These are phyloP conservation scores for Fringilla coelebs DNA, from an alignment of 2,797 vertebrate genomes.

Conservation along the genomic window DNA sequence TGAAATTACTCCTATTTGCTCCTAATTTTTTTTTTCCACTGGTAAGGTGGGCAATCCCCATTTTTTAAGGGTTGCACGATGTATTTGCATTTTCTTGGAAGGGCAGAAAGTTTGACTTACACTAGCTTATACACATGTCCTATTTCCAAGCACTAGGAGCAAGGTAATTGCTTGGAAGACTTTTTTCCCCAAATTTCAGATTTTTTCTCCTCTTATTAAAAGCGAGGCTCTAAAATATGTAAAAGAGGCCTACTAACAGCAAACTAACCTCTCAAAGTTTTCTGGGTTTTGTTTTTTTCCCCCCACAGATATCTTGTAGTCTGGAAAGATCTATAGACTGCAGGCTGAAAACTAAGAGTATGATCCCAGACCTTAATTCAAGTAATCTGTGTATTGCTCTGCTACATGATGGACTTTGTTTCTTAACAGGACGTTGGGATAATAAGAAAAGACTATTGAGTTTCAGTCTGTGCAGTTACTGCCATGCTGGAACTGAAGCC, in stretches of 20 bases:
- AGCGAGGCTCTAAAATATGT: not conserved
- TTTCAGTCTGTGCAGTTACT: not conserved
- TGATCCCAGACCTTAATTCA: not conserved
- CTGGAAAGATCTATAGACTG: not conserved
- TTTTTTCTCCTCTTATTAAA: not conserved
- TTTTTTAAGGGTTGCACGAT: not conserved
- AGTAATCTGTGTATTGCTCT: not conserved
- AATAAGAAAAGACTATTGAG: not conserved
- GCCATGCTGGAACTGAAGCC: not conserved
- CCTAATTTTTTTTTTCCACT: not conserved
- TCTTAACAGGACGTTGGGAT: not conserved
- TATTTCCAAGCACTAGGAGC: not conserved
- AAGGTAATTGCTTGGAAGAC: not conserved
- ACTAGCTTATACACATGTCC: not conserved
- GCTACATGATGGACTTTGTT: not conserved
- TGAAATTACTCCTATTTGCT: not conserved
- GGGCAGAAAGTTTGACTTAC: not conserved
- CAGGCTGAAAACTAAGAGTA: not conserved
- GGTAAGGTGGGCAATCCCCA: not conserved
- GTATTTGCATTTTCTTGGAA: not conserved
- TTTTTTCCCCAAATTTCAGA: not conserved
- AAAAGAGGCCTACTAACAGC: not conserved
- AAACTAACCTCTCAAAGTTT: not conserved
- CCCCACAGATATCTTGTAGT: not conserved
- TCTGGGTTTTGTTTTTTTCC: accelerated